phyloP scores from a whole-genome alignment of 2,888 invertebrate genomes.

The Ophonus ardosiacus region DNA sequence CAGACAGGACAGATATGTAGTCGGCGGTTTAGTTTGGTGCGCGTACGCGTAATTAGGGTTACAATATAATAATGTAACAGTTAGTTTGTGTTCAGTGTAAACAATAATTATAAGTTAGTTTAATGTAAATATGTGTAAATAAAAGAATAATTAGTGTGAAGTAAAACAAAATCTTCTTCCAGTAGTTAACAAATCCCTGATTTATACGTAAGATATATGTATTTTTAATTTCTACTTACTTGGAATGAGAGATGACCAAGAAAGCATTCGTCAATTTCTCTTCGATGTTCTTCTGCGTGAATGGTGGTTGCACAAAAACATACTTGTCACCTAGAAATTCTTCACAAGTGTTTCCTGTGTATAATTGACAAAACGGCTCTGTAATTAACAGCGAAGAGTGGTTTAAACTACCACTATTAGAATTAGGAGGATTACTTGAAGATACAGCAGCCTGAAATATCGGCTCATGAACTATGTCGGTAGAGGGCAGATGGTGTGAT shows the following conservation, averaged over 20 bases:
- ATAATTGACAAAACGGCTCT: constrained; percentile 85
- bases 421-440: not conserved
- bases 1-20: too few relatives aligned
- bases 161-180: too few relatives aligned
- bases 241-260: constrained; percentile 91
- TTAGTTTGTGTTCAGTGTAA: too few relatives aligned
- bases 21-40: too few relatives aligned
- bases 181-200: too few relatives aligned
- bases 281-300: constrained; percentile 88
- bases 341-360: constrained; percentile 89
- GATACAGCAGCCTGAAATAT: constrained; percentile 21
- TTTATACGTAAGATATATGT: too few relatives aligned
- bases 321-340: constrained; percentile 87
- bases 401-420: not conserved
- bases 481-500: constrained; percentile 11
- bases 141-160: too few relatives aligned
- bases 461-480: not conserved
- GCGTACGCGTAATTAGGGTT: too few relatives aligned
- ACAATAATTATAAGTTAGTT: too few relatives aligned
- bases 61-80: too few relatives aligned
- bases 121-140: too few relatives aligned
- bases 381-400: constrained; percentile 67
- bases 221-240: constrained; percentile 76
- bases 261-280: constrained; percentile 89
- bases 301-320: constrained; percentile 91